Evolutionary conservation across 2,888 invertebrate species (phyloP), one percentile per base, ranked within the genome.

Genomic region (Luperina testacea): DNA sequence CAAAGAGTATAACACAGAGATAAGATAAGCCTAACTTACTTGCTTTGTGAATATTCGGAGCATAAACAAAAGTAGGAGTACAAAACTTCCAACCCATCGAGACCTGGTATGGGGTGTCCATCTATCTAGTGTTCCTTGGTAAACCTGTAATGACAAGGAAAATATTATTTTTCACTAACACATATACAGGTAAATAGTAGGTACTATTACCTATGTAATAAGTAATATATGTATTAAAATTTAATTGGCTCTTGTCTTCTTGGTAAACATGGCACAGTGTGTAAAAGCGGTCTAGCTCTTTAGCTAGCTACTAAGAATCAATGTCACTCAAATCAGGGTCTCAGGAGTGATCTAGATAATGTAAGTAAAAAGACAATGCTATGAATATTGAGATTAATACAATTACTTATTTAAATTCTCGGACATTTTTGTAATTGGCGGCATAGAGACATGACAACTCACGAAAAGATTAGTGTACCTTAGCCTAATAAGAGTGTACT

Each of bases 91-190:
- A 80, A 97, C 95, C 99, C 99, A 99, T 97, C 99, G 97, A 89
- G 98, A 97, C 92, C 97, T 97, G 85, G 97, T 97, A 93, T 98
- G 98, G 80, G 99, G 99, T 89, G 99, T 99, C 97, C 98, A 98
- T 93, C 97, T 97, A 96, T 99, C 99, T 96, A 99, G 97, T 89
- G 98, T 97, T 92, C 98, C 98, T 97, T 99, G 99, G 95, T 98
- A 98, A 92, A 98, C 97, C 98, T 98, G 94, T 79, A 88, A 88
- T 83, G 8, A 70, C 20, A 63, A 78, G 57, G 59, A 77, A 63
- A 20, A 53, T 67, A 51, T 53, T 57, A 70, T 72, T 68, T 45
- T 24, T 7, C 32, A 42, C 1, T 15, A 15, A 7, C n/a, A 38
- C 0, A 57, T 27, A n/a, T 57, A 57, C 24, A 57, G 9, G 57